Conservation (phyloP, 2,797 vertebrate genomes). For the Tenualosa thibaudeaui region DNA sequence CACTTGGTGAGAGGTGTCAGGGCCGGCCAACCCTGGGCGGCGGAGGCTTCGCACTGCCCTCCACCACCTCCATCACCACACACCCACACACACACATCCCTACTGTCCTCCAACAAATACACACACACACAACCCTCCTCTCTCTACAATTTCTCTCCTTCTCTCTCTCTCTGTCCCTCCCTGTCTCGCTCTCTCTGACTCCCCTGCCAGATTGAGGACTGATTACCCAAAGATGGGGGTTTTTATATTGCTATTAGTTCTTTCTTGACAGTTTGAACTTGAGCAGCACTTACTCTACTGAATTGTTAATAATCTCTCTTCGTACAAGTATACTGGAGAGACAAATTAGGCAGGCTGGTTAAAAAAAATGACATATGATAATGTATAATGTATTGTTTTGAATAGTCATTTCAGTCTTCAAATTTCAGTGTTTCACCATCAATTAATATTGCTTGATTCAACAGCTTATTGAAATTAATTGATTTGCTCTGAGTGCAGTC, state of each 20-base stretch:
- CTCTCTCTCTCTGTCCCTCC: constrained; percentile 20
- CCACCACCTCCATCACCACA: constrained; percentile 12
- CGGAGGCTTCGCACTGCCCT: constrained; percentile 30
- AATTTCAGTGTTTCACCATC: constrained; percentile 11
- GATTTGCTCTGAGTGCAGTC: not conserved
- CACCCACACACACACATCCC: not conserved
- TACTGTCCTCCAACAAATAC: constrained; percentile 9
- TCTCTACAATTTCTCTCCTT: too few species aligned
- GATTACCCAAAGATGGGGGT: constrained; percentile 24
- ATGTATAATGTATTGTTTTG: constrained; percentile 17
- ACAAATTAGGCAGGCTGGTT: constrained; percentile 11
- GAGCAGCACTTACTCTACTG: constrained; percentile 23
- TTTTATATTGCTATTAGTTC: constrained; percentile 26
- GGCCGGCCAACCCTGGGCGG: constrained; percentile 63
- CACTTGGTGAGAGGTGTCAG: constrained; percentile 73
- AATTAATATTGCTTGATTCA: not conserved
- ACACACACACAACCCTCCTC: too few species aligned
- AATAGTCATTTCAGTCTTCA: not conserved
- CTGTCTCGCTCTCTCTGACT: constrained; percentile 13
- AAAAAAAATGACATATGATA: not conserved
- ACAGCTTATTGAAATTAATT: not conserved
- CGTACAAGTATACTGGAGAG: not conserved
- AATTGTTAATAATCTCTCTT: constrained; percentile 24
- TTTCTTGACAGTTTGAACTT: constrained; percentile 24
- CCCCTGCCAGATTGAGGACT: constrained; percentile 26